These are phyloP conservation scores for Drosophila nebulosa DNA, from an alignment of 1,140 invertebrate species.

Conservation along the genomic window DNA sequence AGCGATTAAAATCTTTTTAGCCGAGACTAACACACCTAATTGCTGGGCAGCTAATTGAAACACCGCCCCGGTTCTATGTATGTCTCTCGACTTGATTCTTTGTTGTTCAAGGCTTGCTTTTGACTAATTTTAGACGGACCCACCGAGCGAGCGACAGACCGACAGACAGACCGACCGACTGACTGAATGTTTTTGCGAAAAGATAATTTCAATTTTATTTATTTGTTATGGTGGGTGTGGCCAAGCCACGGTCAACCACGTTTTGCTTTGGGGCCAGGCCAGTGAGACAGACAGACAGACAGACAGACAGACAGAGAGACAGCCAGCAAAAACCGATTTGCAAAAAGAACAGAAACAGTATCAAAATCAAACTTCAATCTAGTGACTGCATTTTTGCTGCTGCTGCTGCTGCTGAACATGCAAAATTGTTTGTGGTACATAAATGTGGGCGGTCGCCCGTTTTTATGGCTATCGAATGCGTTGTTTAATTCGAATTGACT, in stretches of 20 bases:
- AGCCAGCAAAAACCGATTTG: constrained; percentile 2
- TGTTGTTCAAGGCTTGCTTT: constrained; percentile 52
- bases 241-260: constrained; percentile 31
- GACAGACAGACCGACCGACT: constrained; percentile 10
- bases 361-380: not conserved
- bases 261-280: constrained; percentile 42
- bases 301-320: not conserved
- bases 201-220: constrained; percentile 71
- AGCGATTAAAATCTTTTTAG: constrained; percentile 72
- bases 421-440: constrained; percentile 27
- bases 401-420: constrained; percentile 28
- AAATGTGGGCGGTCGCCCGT: constrained; percentile 42
- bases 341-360: constrained; percentile 4
- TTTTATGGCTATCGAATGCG: constrained; percentile 73
- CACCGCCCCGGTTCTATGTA: constrained; percentile 36
- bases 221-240: constrained; percentile 58
- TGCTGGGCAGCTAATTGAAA: constrained; percentile 74
- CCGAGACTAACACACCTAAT: constrained; percentile 68
- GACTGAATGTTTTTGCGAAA: constrained; percentile 24
- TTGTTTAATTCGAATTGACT: constrained; percentile 76
- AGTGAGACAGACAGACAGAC: constrained; percentile 2
- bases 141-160: not conserved
- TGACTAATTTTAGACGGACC: constrained; percentile 39
- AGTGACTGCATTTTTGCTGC: constrained; percentile 22
- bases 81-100: not conserved